Percentiles rank a stretch among this genome's conserved stretches.
These are phyloP conservation scores for Pachycephus smyrnensis DNA, from an alignment of 2,888 invertebrate genomes.

Conservation along the genomic window DNA sequence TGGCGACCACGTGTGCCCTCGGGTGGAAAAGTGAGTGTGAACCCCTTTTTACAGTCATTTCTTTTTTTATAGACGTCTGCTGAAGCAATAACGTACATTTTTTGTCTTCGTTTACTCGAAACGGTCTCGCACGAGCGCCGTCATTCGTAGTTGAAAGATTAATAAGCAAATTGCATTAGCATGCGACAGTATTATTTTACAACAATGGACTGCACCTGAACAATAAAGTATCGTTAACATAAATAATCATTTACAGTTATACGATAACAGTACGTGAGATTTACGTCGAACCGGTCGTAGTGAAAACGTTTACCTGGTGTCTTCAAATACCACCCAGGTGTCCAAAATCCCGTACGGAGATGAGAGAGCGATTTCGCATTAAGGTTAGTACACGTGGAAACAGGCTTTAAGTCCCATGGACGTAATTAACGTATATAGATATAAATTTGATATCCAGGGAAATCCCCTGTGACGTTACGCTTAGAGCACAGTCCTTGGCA, in stretches of 20 bases:
- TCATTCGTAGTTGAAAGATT: too few relatives aligned
- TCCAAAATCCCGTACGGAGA: slow-evolving; percentile 77
- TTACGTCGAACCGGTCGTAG: slow-evolving; percentile 76
- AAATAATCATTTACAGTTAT: slow-evolving; percentile 69
- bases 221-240: neutral
- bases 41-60: neutral
- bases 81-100: neutral
- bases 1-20: slow-evolving; percentile 62
- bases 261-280: slow-evolving; percentile 74
- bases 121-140: neutral
- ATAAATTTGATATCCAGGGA: neutral
- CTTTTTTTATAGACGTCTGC: neutral
- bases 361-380: slow-evolving; percentile 76
- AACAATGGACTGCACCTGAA: neutral
- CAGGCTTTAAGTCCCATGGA: neutral
- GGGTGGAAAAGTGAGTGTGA: slow-evolving; percentile 62
- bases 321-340: slow-evolving; percentile 84
- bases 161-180: too few relatives aligned
- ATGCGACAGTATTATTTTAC: neutral
- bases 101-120: neutral
- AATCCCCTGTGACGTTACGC: neutral
- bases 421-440: neutral
- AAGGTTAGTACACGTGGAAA: slow-evolving; percentile 71
- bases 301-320: slow-evolving; percentile 83
- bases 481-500: neutral